These are phyloP conservation scores for Amphilophus citrinellus DNA, from an alignment of 2,113 vertebrate genomes.

Conservation along the genomic window DNA sequence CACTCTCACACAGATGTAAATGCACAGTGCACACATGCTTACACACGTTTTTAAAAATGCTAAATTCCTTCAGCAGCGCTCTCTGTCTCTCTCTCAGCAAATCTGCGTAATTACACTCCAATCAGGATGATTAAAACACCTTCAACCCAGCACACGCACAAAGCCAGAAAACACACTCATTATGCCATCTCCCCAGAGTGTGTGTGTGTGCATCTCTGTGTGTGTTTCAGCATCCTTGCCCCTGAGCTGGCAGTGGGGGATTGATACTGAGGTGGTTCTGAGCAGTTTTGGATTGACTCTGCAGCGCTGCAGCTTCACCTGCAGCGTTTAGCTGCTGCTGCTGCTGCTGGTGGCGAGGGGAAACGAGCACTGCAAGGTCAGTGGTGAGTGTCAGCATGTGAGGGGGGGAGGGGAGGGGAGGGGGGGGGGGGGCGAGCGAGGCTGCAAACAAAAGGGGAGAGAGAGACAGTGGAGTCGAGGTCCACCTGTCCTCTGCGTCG, in stretches of 20 bases:
- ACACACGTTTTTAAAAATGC: neutral
- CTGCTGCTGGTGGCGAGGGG: slow-evolving; percentile 36
- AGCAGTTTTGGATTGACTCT: slow-evolving; percentile 6
- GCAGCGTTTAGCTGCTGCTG: slow-evolving; percentile 47
- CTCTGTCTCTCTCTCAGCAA: slow-evolving; percentile 18
- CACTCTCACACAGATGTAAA: neutral
- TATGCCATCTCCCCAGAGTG: neutral
- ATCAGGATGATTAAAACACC: slow-evolving; percentile 63
- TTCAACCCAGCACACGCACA: slow-evolving; percentile 9
- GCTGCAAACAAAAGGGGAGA: neutral
- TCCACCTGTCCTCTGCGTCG: slow-evolving; percentile 36
- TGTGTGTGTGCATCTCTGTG: neutral
- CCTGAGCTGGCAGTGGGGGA: neutral
- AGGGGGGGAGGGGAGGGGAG: neutral
- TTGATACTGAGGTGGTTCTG: neutral
- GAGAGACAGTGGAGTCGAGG: slow-evolving; percentile 25
- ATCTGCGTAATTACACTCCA: slow-evolving; percentile 51
- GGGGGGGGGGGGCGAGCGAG: neutral
- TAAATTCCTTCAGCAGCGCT: slow-evolving; percentile 17
- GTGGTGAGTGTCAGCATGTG: slow-evolving; percentile 45
- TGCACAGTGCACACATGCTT: neutral
- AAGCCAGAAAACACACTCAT: slow-evolving; percentile 6
- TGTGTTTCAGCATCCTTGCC: neutral
- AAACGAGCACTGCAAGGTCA: slow-evolving; percentile 75
- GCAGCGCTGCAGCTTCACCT: slow-evolving; percentile 41